Conservation (phyloP, 2,113 vertebrate species). For the Hippolais icterina region DNA sequence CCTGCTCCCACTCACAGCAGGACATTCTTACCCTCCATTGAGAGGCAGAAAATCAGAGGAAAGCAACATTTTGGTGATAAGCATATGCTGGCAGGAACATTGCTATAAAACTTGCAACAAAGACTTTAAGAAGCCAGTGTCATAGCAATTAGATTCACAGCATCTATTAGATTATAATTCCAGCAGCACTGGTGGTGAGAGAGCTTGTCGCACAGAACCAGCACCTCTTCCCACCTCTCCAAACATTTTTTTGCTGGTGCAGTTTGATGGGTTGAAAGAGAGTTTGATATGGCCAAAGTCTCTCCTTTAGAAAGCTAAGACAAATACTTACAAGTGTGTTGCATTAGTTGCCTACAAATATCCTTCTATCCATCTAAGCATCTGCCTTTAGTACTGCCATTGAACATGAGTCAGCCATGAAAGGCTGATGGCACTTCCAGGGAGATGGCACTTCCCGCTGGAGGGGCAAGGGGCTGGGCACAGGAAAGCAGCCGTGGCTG, state of each 20-base stretch:
- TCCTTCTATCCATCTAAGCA: not conserved
- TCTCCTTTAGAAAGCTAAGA: not conserved
- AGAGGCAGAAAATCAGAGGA: conserved; percentile 20
- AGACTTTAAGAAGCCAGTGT: not conserved
- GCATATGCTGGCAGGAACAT: not conserved
- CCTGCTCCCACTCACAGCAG: not conserved
- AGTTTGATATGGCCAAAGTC: not conserved
- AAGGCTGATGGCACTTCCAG: not conserved
- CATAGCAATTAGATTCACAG: not conserved
- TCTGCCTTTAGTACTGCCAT: not conserved
- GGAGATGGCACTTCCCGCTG: not conserved
- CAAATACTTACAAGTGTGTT: not conserved
- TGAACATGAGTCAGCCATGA: fast-evolving
- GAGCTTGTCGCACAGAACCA: not conserved
- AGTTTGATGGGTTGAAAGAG: not conserved
- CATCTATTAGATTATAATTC: not conserved
- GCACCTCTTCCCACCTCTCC: not conserved
- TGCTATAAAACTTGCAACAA: not conserved
- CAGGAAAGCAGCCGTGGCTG: fast-evolving
- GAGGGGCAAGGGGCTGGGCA: not conserved
- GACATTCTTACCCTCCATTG: not conserved
- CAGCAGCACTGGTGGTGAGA: not conserved
- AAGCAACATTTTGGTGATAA: conserved; percentile 17
- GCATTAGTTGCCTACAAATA: not conserved
- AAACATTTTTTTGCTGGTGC: not conserved